Evolutionary conservation across 2,888 invertebrate species (phyloP).

Genomic region (Heliconius cydno): DNA sequence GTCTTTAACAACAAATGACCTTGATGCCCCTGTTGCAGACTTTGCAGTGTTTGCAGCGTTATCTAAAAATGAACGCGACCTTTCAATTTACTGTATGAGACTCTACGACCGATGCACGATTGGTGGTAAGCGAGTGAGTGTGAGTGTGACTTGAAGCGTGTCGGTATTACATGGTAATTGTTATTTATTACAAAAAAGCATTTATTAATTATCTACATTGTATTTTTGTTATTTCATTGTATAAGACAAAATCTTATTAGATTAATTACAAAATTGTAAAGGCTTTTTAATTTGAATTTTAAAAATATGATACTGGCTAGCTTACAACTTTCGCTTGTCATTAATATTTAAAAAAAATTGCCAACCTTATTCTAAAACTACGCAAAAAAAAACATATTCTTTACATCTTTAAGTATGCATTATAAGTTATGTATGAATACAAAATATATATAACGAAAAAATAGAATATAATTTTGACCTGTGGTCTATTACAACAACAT

Average conservation of each 20-base stretch:
- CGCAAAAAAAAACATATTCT: too few species aligned
- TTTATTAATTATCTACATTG: not conserved
- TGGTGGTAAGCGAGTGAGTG: constrained; percentile 11
- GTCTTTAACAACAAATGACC: constrained; percentile 96
- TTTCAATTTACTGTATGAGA: constrained; percentile 62
- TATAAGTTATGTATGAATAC: not conserved
- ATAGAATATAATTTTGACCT: not conserved
- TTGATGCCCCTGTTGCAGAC: constrained; percentile 93
- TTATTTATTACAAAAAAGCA: constrained; percentile 23
- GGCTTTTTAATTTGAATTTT: not conserved
- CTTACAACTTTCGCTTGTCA: not conserved
- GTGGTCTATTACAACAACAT: not conserved
- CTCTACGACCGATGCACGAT: constrained; percentile 21
- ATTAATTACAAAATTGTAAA: not conserved
- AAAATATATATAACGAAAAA: not conserved
- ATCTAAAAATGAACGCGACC: constrained; percentile 86
- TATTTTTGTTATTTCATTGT: not conserved
- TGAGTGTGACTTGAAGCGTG: constrained; percentile 19
- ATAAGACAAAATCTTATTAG: not conserved
- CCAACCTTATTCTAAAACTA: not conserved
- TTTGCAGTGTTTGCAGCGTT: constrained; percentile 93
- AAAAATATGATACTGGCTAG: not conserved
- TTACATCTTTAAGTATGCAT: not conserved
- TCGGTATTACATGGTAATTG: constrained; percentile 12
- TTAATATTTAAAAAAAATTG: not conserved